These are phyloP conservation scores for Crotalus horridus DNA, from an alignment of 2,113 vertebrate genomes.

Conservation along the genomic window DNA sequence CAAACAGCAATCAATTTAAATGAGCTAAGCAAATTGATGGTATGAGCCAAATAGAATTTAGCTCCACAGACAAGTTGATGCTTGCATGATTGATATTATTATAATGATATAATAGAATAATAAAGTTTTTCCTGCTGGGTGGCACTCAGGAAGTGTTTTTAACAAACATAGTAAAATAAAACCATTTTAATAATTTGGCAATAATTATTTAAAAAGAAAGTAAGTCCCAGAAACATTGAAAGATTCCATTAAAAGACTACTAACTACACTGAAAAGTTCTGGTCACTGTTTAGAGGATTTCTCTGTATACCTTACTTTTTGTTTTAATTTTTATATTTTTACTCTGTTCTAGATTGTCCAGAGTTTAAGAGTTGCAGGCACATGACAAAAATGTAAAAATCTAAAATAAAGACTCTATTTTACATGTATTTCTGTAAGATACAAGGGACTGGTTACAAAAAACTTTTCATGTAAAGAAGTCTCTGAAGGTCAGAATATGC, in stretches of 20 bases:
- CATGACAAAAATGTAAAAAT: not conserved
- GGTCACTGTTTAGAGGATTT: not conserved
- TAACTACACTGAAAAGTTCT: not conserved
- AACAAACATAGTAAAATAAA: not conserved
- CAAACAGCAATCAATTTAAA: not conserved
- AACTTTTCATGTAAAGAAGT: not conserved
- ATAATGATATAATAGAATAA: not conserved
- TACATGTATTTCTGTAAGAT: not conserved
- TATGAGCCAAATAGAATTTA: not conserved
- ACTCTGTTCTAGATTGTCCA: not conserved
- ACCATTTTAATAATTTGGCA: not conserved
- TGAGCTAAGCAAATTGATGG: not conserved
- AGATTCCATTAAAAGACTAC: not conserved
- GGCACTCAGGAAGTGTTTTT: not conserved
- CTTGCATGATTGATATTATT: not conserved
- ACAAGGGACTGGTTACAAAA: not conserved
- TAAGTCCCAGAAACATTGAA: not conserved
- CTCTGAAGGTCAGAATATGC: not conserved
- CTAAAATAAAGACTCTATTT: not conserved
- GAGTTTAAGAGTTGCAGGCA: not conserved
- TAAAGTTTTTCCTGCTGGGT: not conserved
- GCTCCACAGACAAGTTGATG: not conserved
- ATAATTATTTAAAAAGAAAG: not conserved
- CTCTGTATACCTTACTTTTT: not conserved
- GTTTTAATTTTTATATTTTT: not conserved